phyloP scores from a whole-genome alignment of 2,797 vertebrate genomes.

The Chiloscyllium punctatum region DNA sequence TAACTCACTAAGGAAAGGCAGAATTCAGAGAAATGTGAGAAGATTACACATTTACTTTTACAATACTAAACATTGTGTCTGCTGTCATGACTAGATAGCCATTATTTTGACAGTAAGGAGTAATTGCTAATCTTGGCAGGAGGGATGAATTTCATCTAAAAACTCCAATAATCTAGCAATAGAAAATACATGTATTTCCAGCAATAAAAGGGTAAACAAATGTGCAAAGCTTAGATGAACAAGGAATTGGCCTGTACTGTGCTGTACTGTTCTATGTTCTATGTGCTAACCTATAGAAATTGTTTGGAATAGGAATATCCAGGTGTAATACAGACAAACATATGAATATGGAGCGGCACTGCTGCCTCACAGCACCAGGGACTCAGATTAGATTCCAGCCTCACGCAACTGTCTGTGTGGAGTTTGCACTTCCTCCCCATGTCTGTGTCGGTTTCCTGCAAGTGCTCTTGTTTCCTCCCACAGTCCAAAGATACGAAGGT shows the following conservation, averaged over 20 bases:
- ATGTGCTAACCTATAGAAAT: not conserved
- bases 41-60: not conserved
- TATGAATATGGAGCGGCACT: no score
- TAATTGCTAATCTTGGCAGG: not conserved
- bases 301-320: not conserved
- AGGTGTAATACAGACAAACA: not conserved
- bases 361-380: no score
- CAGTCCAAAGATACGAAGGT: no score
- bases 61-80: not conserved
- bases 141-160: not conserved
- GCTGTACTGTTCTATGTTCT: no score
- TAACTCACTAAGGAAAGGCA: not conserved
- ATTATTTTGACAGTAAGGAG: not conserved
- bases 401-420: no score
- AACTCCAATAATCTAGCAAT: not conserved
- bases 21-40: not conserved
- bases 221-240: not conserved
- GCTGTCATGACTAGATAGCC: not conserved
- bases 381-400: no score
- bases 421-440: no score
- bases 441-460: no score
- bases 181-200: not conserved
- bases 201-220: not conserved
- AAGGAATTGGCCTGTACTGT: not conserved
- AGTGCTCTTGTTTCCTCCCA: no score